phyloP scores from a whole-genome alignment of 1,140 invertebrate species.

The Yoshiicerus persimilis region DNA sequence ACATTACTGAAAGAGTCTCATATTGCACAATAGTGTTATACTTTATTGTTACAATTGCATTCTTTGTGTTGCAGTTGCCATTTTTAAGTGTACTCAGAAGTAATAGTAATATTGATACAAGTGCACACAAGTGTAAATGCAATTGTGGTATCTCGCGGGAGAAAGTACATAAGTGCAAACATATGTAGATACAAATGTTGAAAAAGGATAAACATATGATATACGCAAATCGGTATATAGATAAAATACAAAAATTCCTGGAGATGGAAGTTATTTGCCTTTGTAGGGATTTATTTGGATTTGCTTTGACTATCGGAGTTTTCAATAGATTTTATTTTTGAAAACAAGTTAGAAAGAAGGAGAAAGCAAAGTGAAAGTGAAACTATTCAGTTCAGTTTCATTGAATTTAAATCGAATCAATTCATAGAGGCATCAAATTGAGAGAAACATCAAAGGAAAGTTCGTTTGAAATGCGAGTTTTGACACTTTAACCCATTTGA shows the following conservation, averaged over 20 bases:
- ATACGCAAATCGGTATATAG: too few relatives aligned
- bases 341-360: background rate
- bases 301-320: too few relatives aligned
- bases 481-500: conserved; percentile 5
- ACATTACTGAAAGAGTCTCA: background rate
- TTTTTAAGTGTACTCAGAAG: background rate
- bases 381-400: background rate
- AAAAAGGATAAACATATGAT: too few relatives aligned
- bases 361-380: background rate
- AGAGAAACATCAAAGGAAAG: background rate
- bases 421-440: conserved; percentile 31
- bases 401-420: conserved; percentile 29
- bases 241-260: too few relatives aligned
- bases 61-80: background rate
- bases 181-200: too few relatives aligned
- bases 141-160: too few relatives aligned
- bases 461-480: conserved; percentile 1
- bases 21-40: background rate
- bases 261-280: too few relatives aligned
- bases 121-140: too few relatives aligned
- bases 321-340: background rate
- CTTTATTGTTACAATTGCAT: background rate
- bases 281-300: too few relatives aligned
- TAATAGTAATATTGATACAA: background rate
- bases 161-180: too few relatives aligned